Evolutionary conservation across 2,797 vertebrate genomes (phyloP).

Genomic region (Clamator glandarius): DNA sequence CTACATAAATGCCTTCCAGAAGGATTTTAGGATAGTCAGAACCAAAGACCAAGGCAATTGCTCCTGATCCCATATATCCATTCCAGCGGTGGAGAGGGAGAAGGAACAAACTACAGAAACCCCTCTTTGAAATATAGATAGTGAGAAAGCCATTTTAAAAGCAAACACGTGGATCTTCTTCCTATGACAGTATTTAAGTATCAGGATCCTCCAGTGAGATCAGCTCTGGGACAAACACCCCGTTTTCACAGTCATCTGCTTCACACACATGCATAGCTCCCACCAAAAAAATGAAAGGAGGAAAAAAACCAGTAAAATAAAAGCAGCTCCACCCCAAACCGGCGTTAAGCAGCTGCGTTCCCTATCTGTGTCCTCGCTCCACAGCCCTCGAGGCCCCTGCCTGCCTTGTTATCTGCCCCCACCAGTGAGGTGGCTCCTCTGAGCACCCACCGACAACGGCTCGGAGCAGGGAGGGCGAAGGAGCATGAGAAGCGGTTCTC

Average conservation of each 20-base stretch:
- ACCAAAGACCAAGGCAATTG: neutral
- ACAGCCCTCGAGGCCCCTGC: neutral
- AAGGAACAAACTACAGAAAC: accelerated
- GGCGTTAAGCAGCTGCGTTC: neutral
- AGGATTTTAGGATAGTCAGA: neutral
- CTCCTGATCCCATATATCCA: neutral
- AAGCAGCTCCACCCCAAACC: neutral
- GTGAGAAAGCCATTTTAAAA: neutral
- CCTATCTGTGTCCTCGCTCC: neutral
- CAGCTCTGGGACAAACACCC: accelerated
- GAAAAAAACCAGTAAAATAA: neutral
- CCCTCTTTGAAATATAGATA: neutral
- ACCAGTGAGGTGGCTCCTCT: neutral
- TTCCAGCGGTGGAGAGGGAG: accelerated
- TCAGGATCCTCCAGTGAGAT: neutral
- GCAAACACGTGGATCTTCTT: accelerated
- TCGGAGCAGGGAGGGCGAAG: neutral
- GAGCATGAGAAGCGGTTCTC: too few species aligned
- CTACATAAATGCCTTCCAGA: neutral
- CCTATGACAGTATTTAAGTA: neutral
- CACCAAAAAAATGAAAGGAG: neutral
- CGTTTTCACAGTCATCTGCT: neutral
- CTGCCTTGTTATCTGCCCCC: neutral
- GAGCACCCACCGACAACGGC: accelerated
- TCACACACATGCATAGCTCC: neutral